Conservation (phyloP, 2,797 vertebrate species). For the Parauchenoglanis ngamensis region DNA sequence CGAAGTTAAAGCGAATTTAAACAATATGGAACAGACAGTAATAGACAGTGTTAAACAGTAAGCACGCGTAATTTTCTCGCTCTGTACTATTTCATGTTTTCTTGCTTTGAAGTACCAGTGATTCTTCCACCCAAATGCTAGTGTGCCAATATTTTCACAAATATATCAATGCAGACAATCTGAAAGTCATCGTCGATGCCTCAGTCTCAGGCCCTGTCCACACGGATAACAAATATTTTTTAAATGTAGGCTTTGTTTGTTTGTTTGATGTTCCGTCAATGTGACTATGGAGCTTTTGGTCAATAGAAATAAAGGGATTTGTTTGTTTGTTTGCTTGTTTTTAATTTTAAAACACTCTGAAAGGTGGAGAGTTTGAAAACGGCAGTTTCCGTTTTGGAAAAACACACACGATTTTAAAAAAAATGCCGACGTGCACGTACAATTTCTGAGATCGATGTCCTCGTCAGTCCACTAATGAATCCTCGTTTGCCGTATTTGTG, state of each 20-base stretch:
- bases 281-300: neutral
- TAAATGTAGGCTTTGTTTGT: neutral
- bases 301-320: neutral
- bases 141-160: neutral
- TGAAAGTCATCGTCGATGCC: neutral
- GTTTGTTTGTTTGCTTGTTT: too few species aligned
- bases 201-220: neutral
- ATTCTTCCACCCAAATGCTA: neutral
- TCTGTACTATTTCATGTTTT: neutral
- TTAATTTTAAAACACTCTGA: too few species aligned
- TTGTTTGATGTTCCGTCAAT: neutral
- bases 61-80: neutral
- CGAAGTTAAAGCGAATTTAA: neutral
- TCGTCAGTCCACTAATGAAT: neutral
- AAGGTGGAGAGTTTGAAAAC: neutral
- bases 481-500: neutral
- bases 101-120: neutral
- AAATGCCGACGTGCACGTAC: neutral
- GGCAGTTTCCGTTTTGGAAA: neutral
- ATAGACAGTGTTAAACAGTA: neutral
- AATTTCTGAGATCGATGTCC: too few species aligned
- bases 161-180: neutral
- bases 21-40: too few species aligned
- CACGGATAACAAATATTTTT: neutral
- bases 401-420: neutral